These are phyloP conservation scores for Troglohyphantes excavatus DNA, from an alignment of 2,888 invertebrate genomes.

Conservation along the genomic window DNA sequence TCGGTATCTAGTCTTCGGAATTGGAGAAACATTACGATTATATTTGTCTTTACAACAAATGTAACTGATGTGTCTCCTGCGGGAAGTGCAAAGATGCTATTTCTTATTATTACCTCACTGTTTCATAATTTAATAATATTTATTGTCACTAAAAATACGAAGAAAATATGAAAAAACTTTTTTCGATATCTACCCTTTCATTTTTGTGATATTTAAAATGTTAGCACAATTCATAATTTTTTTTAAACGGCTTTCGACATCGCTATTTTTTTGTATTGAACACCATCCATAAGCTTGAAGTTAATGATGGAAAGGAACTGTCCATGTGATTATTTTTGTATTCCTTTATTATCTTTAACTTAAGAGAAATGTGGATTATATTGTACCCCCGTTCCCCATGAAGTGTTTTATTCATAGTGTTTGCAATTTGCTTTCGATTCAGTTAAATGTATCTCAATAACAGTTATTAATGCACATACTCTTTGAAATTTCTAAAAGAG, in stretches of 20 bases:
- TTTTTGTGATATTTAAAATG: slow-evolving; percentile 3
- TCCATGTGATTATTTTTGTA: slow-evolving; percentile 59
- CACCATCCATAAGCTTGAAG: slow-evolving; percentile 20
- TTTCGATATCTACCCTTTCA: neutral
- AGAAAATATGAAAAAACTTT: too few relatives aligned
- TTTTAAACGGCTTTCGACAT: neutral
- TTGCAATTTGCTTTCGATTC: too few relatives aligned
- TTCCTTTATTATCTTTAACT: slow-evolving; percentile 48
- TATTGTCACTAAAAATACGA: too few relatives aligned
- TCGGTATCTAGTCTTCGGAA: slow-evolving; percentile 17
- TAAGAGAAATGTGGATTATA: slow-evolving; percentile 11
- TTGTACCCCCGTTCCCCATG: too few relatives aligned
- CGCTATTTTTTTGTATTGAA: neutral
- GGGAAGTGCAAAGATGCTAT: slow-evolving; percentile 24
- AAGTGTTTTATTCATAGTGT: too few relatives aligned
- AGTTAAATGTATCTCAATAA: too few relatives aligned
- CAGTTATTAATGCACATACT: too few relatives aligned
- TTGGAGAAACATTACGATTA: slow-evolving; percentile 50
- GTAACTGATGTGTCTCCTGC: slow-evolving; percentile 44
- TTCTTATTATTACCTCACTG: neutral
- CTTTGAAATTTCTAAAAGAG: too few relatives aligned
- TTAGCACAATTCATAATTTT: neutral
- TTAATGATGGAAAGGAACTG: slow-evolving; percentile 46
- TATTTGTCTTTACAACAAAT: slow-evolving; percentile 78
- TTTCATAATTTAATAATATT: too few relatives aligned